Conservation (phyloP, 2,113 vertebrate species). For the Recurvirostra avosetta region DNA sequence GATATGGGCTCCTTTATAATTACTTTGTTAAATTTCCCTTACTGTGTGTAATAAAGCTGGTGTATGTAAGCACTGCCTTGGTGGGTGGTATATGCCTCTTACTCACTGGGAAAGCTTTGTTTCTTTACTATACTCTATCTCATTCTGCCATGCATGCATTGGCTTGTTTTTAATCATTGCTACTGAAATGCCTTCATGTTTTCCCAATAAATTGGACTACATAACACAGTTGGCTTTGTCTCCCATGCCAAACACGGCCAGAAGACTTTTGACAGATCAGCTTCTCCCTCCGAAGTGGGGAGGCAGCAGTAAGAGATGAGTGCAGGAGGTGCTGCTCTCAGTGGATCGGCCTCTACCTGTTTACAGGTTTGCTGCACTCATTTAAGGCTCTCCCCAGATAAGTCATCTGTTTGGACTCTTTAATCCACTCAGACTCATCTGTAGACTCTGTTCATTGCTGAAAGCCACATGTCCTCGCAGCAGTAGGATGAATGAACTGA, state of each 20-base stretch:
- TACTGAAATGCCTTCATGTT: not conserved
- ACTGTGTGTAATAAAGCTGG: not conserved
- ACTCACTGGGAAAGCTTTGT: not conserved
- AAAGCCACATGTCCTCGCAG: not conserved
- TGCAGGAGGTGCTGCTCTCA: not conserved
- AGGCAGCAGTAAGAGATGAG: not conserved
- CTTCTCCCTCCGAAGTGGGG: fast-evolving
- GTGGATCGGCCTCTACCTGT: not conserved
- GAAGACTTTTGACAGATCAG: not conserved
- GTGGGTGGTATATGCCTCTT: conserved; percentile 39
- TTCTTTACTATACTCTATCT: not conserved
- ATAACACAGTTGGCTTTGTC: not conserved
- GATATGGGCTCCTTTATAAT: conserved; percentile 10
- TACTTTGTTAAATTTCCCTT: not conserved
- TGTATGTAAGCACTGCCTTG: not conserved
- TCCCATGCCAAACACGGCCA: not conserved
- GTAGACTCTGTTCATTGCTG: not conserved
- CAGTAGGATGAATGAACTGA: not conserved
- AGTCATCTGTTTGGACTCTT: not conserved
- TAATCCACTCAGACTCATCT: not conserved
- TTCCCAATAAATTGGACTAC: not conserved
- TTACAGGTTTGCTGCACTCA: not conserved
- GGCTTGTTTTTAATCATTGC: conserved; percentile 22
- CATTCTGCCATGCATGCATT: not conserved
- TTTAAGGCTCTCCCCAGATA: not conserved